These are phyloP conservation scores for Polietes domitor DNA, from an alignment of 2,888 invertebrate genomes.

Conservation along the genomic window DNA sequence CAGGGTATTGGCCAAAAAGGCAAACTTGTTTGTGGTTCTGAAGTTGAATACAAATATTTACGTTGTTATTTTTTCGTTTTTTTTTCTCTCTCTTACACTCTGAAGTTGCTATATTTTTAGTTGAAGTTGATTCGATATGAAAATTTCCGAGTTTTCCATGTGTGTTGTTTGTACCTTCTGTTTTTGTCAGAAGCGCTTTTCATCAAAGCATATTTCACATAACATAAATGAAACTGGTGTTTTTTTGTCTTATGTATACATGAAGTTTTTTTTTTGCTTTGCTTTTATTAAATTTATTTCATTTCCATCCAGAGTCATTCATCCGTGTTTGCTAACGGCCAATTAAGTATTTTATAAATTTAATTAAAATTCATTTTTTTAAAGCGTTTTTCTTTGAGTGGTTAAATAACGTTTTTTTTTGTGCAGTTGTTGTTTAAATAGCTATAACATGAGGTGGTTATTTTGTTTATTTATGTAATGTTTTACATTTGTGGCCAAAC, in stretches of 20 bases:
- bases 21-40: conserved; percentile 1
- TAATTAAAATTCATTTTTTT: conserved; percentile 21
- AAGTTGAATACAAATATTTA: not conserved
- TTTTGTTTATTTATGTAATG: not conserved
- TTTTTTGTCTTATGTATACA: not conserved
- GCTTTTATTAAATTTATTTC: conserved; percentile 9
- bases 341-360: conserved; percentile 28
- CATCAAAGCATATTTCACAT: not conserved
- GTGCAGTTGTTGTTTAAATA: not conserved
- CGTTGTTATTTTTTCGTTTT: not conserved
- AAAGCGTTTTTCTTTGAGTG: not conserved
- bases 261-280: not conserved
- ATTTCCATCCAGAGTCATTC: not conserved
- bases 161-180: not conserved
- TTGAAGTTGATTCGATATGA: not conserved
- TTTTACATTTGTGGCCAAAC: not conserved
- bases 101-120: not conserved
- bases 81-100: not conserved
- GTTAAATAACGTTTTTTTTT: not conserved
- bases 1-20: not conserved
- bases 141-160: not conserved
- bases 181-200: not conserved
- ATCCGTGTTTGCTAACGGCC: not conserved
- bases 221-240: not conserved
- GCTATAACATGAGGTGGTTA: not conserved